Evolutionary conservation across 2,797 vertebrate species (phyloP).

Genomic region (Megaceryle alcyon): DNA sequence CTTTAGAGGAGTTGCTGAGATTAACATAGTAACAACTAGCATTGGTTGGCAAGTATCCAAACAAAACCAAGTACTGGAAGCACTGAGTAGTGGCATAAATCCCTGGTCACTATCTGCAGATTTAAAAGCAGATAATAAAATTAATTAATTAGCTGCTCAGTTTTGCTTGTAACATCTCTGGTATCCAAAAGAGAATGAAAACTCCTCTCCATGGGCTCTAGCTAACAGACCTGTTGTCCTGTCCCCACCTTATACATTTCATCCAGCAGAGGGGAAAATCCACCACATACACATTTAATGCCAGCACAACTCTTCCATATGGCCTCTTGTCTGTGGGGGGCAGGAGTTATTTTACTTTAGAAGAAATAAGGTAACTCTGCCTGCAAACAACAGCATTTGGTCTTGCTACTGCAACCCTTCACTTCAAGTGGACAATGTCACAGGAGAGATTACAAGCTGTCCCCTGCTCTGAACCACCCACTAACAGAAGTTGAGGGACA

Average conservation of each 20-base stretch:
- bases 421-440: neutral
- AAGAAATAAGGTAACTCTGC: neutral
- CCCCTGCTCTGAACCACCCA: neutral
- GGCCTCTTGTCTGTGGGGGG: neutral
- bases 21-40: neutral
- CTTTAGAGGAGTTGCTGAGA: neutral
- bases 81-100: neutral
- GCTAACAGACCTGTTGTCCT: accelerated
- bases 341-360: neutral
- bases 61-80: neutral
- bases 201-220: neutral
- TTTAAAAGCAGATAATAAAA: neutral
- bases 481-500: neutral
- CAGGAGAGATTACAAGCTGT: neutral
- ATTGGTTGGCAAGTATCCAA: neutral
- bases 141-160: neutral
- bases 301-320: neutral
- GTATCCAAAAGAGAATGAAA: neutral
- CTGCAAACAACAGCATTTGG: neutral
- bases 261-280: neutral
- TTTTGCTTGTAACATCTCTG: neutral
- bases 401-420: neutral
- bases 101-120: neutral
- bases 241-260: neutral
- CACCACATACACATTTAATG: accelerated